These are phyloP conservation scores for Notarius quadriscutis DNA, from an alignment of 2,113 vertebrate species.

Conservation along the genomic window DNA sequence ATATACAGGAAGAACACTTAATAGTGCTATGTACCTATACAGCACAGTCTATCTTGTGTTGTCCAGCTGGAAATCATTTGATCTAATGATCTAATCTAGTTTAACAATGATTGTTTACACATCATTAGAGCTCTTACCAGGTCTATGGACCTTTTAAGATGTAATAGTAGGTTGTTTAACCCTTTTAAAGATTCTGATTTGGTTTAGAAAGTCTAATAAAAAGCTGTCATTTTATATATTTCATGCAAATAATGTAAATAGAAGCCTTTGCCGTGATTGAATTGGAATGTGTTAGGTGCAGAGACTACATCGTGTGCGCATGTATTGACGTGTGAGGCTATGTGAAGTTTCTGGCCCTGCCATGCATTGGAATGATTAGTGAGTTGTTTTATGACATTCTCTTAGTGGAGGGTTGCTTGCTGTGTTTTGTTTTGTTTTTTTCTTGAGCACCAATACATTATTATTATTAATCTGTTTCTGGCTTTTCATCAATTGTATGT, in stretches of 20 bases:
- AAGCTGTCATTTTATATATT: neutral
- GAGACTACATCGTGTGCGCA: neutral
- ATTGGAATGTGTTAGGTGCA: neutral
- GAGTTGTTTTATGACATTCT: slow-evolving; percentile 64
- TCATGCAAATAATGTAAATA: slow-evolving; percentile 28
- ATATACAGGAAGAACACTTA: slow-evolving; percentile 37
- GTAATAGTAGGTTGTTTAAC: slow-evolving; percentile 41
- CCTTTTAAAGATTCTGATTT: slow-evolving; percentile 28
- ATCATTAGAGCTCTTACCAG: slow-evolving; percentile 59
- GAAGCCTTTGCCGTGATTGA: slow-evolving; percentile 28
- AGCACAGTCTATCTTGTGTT: slow-evolving; percentile 74
- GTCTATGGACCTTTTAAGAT: neutral
- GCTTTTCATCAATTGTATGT: neutral
- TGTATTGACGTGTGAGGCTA: slow-evolving; percentile 11
- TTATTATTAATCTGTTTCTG: slow-evolving; percentile 39
- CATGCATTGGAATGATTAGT: slow-evolving; percentile 70
- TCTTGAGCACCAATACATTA: slow-evolving; percentile 52
- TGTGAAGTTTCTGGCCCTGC: slow-evolving; percentile 42
- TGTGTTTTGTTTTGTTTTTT: slow-evolving; percentile 15
- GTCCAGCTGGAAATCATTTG: slow-evolving; percentile 83
- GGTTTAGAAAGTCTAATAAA: neutral
- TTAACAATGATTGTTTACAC: slow-evolving; percentile 94
- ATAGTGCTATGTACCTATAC: neutral
- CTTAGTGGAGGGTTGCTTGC: slow-evolving; percentile 62
- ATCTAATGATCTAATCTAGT: slow-evolving; percentile 88